Conservation (phyloP, 2,113 vertebrate genomes). For the Eidolon helvum region DNA sequence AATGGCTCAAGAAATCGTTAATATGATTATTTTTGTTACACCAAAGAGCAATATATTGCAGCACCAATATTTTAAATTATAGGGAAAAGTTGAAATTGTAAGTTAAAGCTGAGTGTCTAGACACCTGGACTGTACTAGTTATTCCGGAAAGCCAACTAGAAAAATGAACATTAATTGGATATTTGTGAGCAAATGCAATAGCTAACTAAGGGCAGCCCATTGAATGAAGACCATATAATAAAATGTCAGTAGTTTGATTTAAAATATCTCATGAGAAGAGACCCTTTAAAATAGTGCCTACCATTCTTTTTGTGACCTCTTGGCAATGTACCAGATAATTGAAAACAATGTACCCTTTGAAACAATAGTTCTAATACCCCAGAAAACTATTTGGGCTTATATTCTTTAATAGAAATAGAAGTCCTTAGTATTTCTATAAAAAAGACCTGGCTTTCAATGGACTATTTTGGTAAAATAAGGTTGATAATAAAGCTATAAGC, state of each 20-base stretch:
- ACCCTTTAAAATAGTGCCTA: not conserved
- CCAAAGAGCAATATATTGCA: not conserved
- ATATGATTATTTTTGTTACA: not conserved
- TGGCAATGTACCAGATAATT: not conserved
- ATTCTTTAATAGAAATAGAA: slow-evolving; percentile 2
- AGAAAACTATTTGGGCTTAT: not conserved
- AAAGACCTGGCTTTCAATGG: not conserved
- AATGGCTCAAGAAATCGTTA: not conserved
- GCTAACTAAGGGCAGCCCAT: not conserved
- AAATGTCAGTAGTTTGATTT: not conserved
- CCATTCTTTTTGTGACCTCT: not conserved
- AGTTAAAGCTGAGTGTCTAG: not conserved
- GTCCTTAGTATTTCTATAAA: not conserved
- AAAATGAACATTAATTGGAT: slow-evolving; percentile 1
- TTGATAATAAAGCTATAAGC: not conserved
- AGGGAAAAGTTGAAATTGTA: not conserved
- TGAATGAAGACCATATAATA: not conserved
- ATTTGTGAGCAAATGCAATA: not conserved
- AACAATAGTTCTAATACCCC: not conserved
- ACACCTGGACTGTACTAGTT: not conserved
- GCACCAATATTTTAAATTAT: not conserved
- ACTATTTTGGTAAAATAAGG: slow-evolving; percentile 31
- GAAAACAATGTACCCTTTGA: slow-evolving; percentile 4
- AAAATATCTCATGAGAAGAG: not conserved
- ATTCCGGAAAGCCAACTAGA: not conserved